Percentiles rank a stretch among this genome's conserved stretches.
These are phyloP conservation scores for Glandiceps talaboti DNA, from an alignment of 53 echinoderm and acorn worm species.

Conservation along the genomic window DNA sequence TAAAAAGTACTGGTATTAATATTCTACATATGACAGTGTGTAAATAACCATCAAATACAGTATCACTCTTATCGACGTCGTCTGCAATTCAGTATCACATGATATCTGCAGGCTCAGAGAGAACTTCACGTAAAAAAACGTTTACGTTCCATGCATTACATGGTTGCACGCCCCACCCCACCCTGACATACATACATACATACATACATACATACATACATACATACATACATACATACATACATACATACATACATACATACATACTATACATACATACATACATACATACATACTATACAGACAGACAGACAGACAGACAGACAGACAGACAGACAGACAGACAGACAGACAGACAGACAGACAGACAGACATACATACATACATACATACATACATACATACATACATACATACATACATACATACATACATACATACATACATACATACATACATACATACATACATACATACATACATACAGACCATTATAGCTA, in stretches of 20 bases:
- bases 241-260: neutral
- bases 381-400: neutral
- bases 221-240: neutral
- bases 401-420: neutral
- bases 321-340: conserved; percentile 1
- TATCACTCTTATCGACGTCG: no score
- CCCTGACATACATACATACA: neutral
- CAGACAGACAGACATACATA: neutral
- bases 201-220: neutral
- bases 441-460: neutral
- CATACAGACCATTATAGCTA: no score
- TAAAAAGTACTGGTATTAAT: no score
- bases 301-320: neutral
- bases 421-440: neutral
- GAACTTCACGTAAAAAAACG: no score
- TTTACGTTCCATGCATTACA: no score
- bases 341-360: conserved; percentile 1
- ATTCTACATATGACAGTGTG: no score
- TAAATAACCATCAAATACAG: no score
- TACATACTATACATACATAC: neutral
- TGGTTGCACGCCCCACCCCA: neutral
- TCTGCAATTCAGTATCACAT: no score
- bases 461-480: neutral
- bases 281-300: neutral
- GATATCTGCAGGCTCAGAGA: no score